These are phyloP conservation scores for Cataglyphis cursor DNA, from an alignment of 2,888 invertebrate genomes.

Conservation along the genomic window DNA sequence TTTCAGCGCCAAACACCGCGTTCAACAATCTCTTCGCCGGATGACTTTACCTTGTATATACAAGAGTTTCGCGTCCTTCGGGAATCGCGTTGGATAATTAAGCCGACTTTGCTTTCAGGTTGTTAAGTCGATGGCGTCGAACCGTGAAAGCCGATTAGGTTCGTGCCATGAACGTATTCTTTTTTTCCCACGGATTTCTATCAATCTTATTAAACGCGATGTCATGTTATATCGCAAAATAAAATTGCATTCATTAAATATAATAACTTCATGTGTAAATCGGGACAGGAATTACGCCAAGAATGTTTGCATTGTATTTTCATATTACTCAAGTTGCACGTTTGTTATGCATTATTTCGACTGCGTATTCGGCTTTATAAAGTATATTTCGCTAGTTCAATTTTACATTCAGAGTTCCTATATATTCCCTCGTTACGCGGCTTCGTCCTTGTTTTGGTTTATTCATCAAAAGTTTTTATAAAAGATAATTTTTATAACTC, in stretches of 20 bases:
- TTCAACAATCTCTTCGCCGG: slow-evolving; percentile 19
- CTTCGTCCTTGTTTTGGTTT: background rate
- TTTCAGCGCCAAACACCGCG: slow-evolving; percentile 37
- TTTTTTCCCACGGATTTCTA: background rate
- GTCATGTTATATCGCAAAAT: background rate
- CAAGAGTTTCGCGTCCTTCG: slow-evolving; percentile 32
- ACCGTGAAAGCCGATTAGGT: slow-evolving; percentile 38
- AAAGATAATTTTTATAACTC: background rate
- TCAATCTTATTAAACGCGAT: slow-evolving; percentile 3
- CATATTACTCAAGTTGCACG: slow-evolving; percentile 29
- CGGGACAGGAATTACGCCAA: background rate
- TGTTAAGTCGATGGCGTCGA: slow-evolving; percentile 36
- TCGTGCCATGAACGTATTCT: background rate
- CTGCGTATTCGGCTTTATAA: background rate
- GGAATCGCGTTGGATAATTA: slow-evolving; percentile 43
- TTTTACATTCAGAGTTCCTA: background rate
- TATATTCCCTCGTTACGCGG: background rate
- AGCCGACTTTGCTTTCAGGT: slow-evolving; percentile 37
- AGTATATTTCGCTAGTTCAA: slow-evolving; percentile 4
- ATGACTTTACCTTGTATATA: slow-evolving; percentile 39
- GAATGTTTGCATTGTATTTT: slow-evolving; percentile 15
- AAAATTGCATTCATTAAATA: slow-evolving; percentile 22
- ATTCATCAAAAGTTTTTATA: background rate
- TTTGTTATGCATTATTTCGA: slow-evolving; percentile 31
- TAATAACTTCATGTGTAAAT: slow-evolving; percentile 20